A percentile compares a stretch with the other conserved stretches of the same genome.
These are phyloP conservation scores for Sebastes dallii DNA, from an alignment of 2,797 vertebrate genomes.

Conservation along the genomic window DNA sequence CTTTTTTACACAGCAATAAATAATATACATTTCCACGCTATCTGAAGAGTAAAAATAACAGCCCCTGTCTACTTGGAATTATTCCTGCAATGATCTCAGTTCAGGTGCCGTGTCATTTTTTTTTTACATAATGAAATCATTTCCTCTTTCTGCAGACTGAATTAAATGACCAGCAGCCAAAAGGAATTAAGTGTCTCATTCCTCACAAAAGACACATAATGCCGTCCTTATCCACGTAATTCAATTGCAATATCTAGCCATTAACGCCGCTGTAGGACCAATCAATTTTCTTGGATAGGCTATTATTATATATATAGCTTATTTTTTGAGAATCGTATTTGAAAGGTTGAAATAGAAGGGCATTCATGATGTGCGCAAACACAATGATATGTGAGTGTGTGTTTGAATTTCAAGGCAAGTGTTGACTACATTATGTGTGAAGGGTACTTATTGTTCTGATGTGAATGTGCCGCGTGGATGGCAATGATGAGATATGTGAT, in stretches of 20 bases:
- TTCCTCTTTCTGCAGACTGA: constrained; percentile 45
- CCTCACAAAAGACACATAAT: constrained; percentile 62
- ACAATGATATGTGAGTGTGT: background rate
- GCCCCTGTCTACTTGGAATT: constrained; percentile 42
- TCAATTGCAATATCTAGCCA: constrained; percentile 56
- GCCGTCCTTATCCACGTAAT: constrained; percentile 45
- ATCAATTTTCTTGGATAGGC: constrained; percentile 32
- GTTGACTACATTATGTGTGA: background rate
- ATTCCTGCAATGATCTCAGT: constrained; percentile 57
- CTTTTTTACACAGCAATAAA: constrained; percentile 46
- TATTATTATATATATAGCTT: constrained; percentile 31
- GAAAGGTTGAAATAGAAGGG: constrained; percentile 17
- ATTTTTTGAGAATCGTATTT: constrained; percentile 7
- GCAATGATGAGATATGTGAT: background rate
- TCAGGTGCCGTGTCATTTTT: constrained; percentile 58
- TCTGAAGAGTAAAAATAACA: constrained; percentile 42
- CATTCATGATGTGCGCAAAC: background rate
- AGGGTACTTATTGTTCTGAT: background rate
- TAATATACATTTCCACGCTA: constrained; percentile 46
- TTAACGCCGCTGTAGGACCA: constrained; percentile 32
- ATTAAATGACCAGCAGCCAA: constrained; percentile 67
- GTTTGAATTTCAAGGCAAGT: background rate
- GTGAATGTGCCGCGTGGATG: background rate
- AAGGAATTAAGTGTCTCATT: constrained; percentile 63
- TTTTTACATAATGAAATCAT: constrained; percentile 57